Percentiles rank a stretch among this genome's conserved stretches.
These are phyloP conservation scores for Schizothorax lantsangensis DNA, from an alignment of 2,797 vertebrate genomes.

Conservation along the genomic window DNA sequence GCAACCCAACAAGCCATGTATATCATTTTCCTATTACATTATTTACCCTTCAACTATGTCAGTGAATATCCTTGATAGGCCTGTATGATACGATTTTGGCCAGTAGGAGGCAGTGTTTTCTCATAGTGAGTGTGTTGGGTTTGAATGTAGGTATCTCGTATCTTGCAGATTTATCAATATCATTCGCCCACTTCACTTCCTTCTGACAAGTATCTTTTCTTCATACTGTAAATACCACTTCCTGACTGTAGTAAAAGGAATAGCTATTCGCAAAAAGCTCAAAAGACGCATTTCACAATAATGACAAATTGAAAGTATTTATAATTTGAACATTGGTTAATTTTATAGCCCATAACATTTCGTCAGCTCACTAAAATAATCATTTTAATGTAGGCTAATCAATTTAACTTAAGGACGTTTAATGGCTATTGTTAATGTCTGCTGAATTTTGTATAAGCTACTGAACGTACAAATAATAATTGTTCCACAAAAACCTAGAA, in stretches of 20 bases:
- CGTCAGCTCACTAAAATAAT: neutral
- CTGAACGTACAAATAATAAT: neutral
- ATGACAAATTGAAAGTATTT: neutral
- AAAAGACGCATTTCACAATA: neutral
- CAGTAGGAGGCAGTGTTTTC: slow-evolving; percentile 45
- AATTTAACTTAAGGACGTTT: neutral
- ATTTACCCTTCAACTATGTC: neutral
- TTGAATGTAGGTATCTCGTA: neutral
- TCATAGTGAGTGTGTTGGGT: neutral
- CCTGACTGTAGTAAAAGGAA: neutral
- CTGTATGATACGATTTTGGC: slow-evolving; percentile 4
- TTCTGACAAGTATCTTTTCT: neutral
- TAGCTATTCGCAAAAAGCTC: neutral
- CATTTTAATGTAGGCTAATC: neutral
- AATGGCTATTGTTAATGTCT: neutral
- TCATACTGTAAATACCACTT: neutral
- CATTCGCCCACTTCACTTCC: neutral
- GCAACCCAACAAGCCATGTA: neutral
- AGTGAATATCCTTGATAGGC: neutral
- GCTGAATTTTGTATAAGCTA: neutral
- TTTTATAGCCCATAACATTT: neutral
- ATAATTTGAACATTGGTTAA: neutral
- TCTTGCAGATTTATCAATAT: neutral
- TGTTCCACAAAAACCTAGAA: slow-evolving; percentile 3
- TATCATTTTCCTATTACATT: neutral